Evolutionary conservation across 2,888 invertebrate genomes (phyloP).

Genomic region (Drosophila falleni): DNA sequence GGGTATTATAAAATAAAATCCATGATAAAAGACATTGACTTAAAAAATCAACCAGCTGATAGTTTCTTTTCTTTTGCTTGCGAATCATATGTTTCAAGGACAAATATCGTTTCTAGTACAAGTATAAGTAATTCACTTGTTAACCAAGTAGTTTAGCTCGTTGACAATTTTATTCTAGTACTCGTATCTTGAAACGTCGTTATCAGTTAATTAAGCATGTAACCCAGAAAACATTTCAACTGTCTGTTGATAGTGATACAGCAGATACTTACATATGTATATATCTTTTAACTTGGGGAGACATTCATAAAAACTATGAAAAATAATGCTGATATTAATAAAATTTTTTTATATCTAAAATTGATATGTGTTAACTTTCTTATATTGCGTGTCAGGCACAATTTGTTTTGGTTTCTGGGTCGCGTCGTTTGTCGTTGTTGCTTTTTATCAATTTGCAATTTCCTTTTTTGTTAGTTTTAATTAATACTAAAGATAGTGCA

Average conservation of each 20-base stretch:
- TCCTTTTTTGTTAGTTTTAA: conserved; percentile 74
- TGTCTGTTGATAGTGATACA: conserved; percentile 8
- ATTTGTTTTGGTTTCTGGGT: conserved; percentile 36
- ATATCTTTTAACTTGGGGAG: conserved; percentile 5
- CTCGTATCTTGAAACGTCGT: conserved; percentile 10
- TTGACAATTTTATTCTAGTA: conserved; percentile 15
- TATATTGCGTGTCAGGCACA: conserved; percentile 49
- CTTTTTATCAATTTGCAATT: conserved; percentile 75
- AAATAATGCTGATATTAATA: conserved; percentile 7
- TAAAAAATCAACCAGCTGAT: neutral
- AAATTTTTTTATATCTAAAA: conserved; percentile 4
- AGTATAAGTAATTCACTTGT: conserved; percentile 27
- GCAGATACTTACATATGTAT: neutral
- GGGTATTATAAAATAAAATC: conserved; percentile 7
- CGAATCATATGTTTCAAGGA: conserved; percentile 5
- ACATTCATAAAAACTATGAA: conserved; percentile 7
- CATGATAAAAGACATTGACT: neutral
- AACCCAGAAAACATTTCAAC: conserved; percentile 27
- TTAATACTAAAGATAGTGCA: conserved; percentile 78
- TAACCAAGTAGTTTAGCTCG: conserved; percentile 31
- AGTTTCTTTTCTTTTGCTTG: conserved; percentile 2
- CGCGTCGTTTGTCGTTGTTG: conserved; percentile 37
- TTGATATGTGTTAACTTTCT: conserved; percentile 19
- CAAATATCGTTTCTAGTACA: conserved; percentile 7
- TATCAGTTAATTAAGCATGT: conserved; percentile 57